A percentile compares a stretch with the other conserved stretches of the same genome.
Evolutionary conservation across 2,797 vertebrate genomes (phyloP).

Genomic region (Morus bassanus): DNA sequence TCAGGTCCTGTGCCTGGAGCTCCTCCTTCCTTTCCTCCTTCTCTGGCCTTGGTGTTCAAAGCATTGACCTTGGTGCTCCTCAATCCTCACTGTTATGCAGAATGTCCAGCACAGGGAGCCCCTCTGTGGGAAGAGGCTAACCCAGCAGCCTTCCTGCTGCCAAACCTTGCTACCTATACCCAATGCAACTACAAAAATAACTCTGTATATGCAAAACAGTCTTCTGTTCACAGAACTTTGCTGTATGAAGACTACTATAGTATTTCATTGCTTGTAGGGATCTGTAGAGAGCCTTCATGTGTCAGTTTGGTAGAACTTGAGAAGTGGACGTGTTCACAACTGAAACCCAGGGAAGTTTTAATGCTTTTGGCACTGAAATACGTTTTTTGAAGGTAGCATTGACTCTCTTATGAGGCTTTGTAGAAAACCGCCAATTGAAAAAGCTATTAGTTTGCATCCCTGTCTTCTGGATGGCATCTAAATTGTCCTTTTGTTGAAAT

Average conservation of each 20-base stretch:
- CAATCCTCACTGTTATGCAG: neutral
- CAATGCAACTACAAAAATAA: neutral
- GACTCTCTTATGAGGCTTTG: neutral
- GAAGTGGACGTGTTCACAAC: neutral
- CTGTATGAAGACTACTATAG: neutral
- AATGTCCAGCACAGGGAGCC: neutral
- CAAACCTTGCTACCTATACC: neutral
- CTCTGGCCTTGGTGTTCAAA: neutral
- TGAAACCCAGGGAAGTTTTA: neutral
- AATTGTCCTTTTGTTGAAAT: neutral
- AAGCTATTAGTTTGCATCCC: neutral
- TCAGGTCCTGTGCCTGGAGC: neutral
- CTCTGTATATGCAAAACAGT: neutral
- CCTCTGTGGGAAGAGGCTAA: neutral
- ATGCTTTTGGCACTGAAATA: neutral
- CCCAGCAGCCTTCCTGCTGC: neutral
- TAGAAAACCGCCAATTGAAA: neutral
- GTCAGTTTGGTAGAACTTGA: neutral
- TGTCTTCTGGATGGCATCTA: neutral
- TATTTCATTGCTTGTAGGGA: neutral
- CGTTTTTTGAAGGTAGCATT: neutral
- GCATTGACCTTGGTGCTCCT: neutral
- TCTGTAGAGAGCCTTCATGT: neutral
- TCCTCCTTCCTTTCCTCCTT: neutral
- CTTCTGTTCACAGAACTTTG: neutral